Percentiles rank a stretch among this genome's conserved stretches.
These are phyloP conservation scores for Aegotheles bennettii DNA, from an alignment of 2,113 vertebrate species.

Conservation along the genomic window DNA sequence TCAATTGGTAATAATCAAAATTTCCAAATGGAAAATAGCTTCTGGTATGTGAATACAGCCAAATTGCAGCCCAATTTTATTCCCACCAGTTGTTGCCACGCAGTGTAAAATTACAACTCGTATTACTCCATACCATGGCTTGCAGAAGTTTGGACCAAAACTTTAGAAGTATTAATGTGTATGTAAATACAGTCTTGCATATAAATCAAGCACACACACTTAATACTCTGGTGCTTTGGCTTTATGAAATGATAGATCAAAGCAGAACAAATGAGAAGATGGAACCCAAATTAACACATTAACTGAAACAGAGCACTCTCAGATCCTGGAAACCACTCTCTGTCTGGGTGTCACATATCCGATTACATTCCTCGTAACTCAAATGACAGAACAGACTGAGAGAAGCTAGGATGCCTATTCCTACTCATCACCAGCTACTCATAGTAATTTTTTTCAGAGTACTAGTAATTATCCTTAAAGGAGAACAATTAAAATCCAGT, in stretches of 20 bases:
- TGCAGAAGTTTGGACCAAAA: conserved; percentile 53
- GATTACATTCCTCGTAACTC: conserved; percentile 58
- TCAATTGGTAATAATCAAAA: conserved; percentile 4
- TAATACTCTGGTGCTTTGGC: conserved; percentile 22
- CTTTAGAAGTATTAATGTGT: conserved; percentile 39
- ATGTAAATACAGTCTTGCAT: conserved; percentile 42
- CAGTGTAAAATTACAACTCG: background rate
- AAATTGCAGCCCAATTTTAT: conserved; percentile 34
- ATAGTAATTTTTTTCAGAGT: conserved; percentile 29
- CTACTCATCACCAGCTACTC: conserved; percentile 34
- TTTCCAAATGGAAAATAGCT: conserved; percentile 64
- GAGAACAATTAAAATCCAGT: conserved; percentile 28
- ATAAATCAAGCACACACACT: conserved; percentile 29
- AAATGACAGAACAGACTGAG: conserved; percentile 39
- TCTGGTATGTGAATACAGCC: conserved; percentile 16
- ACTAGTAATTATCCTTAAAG: conserved; percentile 49
- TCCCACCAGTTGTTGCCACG: conserved; percentile 7
- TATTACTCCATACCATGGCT: conserved; percentile 41
- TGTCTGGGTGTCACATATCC: conserved; percentile 50
- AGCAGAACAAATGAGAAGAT: conserved; percentile 62
- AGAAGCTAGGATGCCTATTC: conserved; percentile 6
- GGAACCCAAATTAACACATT: conserved; percentile 64
- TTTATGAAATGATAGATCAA: conserved; percentile 61
- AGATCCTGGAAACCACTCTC: conserved; percentile 55
- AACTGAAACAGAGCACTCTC: conserved; percentile 48